A percentile compares a stretch with the other conserved stretches of the same genome.
Evolutionary conservation across 1,140 invertebrate genomes (phyloP).

Genomic region (Plectrocnemia conspersa): DNA sequence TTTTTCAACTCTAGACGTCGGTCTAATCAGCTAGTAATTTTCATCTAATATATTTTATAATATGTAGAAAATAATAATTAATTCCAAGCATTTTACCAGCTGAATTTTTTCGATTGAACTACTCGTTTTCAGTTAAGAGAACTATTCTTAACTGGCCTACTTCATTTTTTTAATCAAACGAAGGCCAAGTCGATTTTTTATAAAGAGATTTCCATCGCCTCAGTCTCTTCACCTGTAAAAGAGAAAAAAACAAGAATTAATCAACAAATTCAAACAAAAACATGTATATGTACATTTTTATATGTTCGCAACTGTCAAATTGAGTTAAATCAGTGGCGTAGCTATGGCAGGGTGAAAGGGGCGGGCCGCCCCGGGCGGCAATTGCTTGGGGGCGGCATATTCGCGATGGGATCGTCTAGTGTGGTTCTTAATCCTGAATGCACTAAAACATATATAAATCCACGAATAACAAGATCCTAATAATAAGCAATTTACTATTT

Average conservation of each 20-base stretch:
- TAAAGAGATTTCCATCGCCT: slow-evolving; percentile 1
- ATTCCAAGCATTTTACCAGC: background rate
- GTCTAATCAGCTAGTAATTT: slow-evolving; percentile 7
- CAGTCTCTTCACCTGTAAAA: slow-evolving; percentile 33
- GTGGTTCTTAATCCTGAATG: too few species aligned
- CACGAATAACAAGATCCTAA: too few species aligned
- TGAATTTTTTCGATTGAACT: background rate
- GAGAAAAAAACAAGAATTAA: slow-evolving; percentile 14
- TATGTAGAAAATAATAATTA: background rate
- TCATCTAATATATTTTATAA: background rate
- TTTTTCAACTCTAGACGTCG: slow-evolving; percentile 7
- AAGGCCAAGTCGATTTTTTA: slow-evolving; percentile 1
- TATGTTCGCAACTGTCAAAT: background rate
- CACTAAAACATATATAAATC: too few species aligned
- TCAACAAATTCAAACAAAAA: slow-evolving; percentile 1
- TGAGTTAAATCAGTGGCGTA: background rate
- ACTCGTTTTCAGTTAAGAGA: too few species aligned
- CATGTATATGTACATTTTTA: background rate
- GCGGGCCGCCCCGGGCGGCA: too few species aligned
- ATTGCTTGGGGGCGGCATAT: too few species aligned
- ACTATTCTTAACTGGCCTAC: background rate
- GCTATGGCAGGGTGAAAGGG: too few species aligned
- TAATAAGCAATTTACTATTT: too few species aligned
- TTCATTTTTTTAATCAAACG: slow-evolving; percentile 5
- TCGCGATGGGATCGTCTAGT: too few species aligned